Base-by-base conservation (phyloP, 2,113 vertebrate species). In the Rhizomys pruinosus region DNA sequence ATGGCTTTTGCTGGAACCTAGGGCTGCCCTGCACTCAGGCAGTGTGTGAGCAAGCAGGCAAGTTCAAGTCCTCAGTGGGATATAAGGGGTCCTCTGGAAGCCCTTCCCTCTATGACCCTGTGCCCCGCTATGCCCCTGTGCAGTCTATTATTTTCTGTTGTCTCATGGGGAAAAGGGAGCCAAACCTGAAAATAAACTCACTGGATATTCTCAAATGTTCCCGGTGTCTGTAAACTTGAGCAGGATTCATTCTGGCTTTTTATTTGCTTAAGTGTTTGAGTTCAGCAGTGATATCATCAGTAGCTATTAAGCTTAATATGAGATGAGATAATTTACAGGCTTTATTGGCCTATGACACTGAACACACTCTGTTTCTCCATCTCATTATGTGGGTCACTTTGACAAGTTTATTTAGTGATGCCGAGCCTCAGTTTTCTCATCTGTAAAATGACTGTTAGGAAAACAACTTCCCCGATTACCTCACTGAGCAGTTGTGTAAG, bases 291-390 rank as follows among this genome's bases (percentile, higher is more conserved):
- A 96, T 93, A 95, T 97, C 96, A 97, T 64, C 87, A 92, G 87
- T 85, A 95, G 66, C 32, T 92, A 91, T 92, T 96, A 93, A 84
- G 84, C 61, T 78, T 96, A 94, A 91, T 96, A 80, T 55, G 89
- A 92, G 92, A 96, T 96, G 96, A 97, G 90, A 77, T 96, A 71
- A 96, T 95, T 96, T 96, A 96, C 76, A 91, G 59, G 52, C 66
- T 34, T 96, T 90, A 86, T 91, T 96, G 94, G 90, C 37, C 90
- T 73, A 76, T 73, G 94, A 87, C 91, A 84, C 64, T 77, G n/a
- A 44, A 73, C 63, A 25, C 11, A 85, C 32, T 71, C 52, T 79
- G 78, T 23, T 87, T 64, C 57, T 77, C 39, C 47, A 84, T 93
- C 84, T 97, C 71, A 87, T 96, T 96, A 95, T 59, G 44, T 79